These are phyloP conservation scores for Crocodylus rhombifer DNA, from an alignment of 2,797 vertebrate genomes.

Conservation along the genomic window DNA sequence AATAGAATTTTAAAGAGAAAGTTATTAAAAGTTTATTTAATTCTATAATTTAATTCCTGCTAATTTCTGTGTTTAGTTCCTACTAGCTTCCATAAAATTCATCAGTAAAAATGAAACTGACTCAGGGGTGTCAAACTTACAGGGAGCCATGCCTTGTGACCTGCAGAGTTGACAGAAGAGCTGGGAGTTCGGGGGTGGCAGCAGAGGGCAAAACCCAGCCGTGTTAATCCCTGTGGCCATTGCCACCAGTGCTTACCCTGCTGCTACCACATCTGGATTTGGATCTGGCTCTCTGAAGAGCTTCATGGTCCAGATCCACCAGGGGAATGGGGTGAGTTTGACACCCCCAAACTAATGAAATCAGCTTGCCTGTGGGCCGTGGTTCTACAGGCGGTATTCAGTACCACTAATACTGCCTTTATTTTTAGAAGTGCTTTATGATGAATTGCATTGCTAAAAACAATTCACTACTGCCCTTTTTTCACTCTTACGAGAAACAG, in stretches of 20 bases:
- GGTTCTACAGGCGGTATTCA: not conserved
- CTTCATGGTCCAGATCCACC: too few relatives aligned
- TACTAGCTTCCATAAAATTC: not conserved
- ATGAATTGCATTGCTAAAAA: not conserved
- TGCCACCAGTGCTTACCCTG: too few relatives aligned
- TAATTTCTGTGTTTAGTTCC: not conserved
- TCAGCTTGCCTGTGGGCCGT: not conserved
- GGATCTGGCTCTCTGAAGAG: too few relatives aligned
- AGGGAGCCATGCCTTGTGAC: too few relatives aligned
- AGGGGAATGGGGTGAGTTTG: too few relatives aligned
- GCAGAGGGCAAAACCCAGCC: too few relatives aligned
- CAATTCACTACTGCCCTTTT: not conserved
- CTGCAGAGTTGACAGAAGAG: too few relatives aligned
- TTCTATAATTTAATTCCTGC: not conserved
- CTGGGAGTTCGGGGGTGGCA: too few relatives aligned
- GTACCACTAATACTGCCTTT: not conserved
- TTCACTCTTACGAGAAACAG: not conserved
- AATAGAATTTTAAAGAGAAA: not conserved
- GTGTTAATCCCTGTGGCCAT: too few relatives aligned
- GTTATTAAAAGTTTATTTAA: not conserved
- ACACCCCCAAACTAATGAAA: not conserved
- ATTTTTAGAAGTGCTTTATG: not conserved
- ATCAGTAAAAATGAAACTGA: not conserved
- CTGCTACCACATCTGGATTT: too few relatives aligned
- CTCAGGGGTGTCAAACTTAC: too few relatives aligned